A percentile compares a stretch with the other conserved stretches of the same genome.
These are phyloP conservation scores for Drosophila dives DNA, from an alignment of 2,888 invertebrate genomes.

Conservation along the genomic window DNA sequence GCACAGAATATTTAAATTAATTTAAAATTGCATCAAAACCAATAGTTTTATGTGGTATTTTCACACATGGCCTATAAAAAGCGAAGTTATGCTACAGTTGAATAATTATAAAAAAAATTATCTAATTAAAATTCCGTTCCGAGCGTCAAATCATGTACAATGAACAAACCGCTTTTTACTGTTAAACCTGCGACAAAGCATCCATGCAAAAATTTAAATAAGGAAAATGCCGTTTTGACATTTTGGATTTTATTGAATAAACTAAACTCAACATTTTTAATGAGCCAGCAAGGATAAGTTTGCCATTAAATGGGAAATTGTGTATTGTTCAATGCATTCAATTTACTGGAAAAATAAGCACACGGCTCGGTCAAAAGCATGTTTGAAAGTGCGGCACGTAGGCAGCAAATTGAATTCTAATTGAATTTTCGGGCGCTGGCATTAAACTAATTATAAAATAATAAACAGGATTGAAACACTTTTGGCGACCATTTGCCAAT, in stretches of 20 bases:
- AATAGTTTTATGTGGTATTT: constrained; percentile 51
- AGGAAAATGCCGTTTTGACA: not conserved
- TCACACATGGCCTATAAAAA: constrained; percentile 15
- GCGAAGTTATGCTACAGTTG: not conserved
- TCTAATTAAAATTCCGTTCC: constrained; percentile 72
- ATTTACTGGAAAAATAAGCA: not conserved
- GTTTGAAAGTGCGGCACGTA: not conserved
- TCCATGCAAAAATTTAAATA: not conserved
- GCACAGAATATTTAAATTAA: constrained; percentile 21
- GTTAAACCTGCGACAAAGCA: not conserved
- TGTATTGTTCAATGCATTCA: not conserved
- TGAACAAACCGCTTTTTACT: not conserved
- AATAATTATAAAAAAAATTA: constrained; percentile 25
- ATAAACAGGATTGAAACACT: constrained; percentile 72
- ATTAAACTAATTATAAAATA: constrained; percentile 75
- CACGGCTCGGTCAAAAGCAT: not conserved
- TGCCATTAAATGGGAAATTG: not conserved
- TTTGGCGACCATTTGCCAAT: constrained; percentile 62
- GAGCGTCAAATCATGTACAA: constrained; percentile 17
- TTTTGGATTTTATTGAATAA: not conserved
- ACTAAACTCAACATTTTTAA: not conserved
- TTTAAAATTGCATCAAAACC: constrained; percentile 63
- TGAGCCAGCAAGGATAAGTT: not conserved
- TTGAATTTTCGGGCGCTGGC: constrained; percentile 54
- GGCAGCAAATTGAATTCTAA: constrained; percentile 56